A percentile compares a stretch with the other conserved stretches of the same genome.
Evolutionary conservation across 2,888 invertebrate species (phyloP).

Genomic region (Apantesis nais): DNA sequence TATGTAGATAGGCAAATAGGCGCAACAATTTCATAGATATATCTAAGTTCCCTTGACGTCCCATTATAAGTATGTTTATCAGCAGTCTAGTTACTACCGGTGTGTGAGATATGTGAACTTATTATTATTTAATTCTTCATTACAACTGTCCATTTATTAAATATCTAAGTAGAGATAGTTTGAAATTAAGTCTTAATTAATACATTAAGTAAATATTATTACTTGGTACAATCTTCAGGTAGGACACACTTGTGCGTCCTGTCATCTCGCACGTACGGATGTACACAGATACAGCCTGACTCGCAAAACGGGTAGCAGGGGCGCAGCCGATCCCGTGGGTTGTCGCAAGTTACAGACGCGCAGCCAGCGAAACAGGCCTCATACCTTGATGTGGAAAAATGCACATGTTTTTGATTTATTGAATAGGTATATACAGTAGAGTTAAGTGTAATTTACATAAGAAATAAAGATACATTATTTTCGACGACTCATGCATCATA

Average conservation of each 20-base stretch:
- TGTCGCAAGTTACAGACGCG: constrained; percentile 78
- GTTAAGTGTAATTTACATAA: not conserved
- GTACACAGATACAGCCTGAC: constrained; percentile 75
- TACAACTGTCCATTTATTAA: not conserved
- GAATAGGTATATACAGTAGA: not conserved
- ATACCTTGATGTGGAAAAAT: constrained; percentile 54
- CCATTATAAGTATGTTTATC: no score
- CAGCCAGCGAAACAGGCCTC: constrained; percentile 80
- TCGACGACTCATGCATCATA: no score
- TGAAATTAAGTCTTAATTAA: not conserved
- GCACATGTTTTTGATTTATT: not conserved
- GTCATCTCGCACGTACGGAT: constrained; percentile 77
- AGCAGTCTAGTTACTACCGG: no score
- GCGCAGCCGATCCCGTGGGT: constrained; percentile 76
- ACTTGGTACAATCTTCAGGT: constrained; percentile 80
- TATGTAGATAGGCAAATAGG: no score
- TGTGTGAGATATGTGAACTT: no score
- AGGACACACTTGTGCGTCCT: constrained; percentile 80
- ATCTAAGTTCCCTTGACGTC: no score
- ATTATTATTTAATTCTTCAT: not conserved
- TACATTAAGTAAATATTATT: constrained; percentile 38
- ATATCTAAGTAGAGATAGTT: not conserved
- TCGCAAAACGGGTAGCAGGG: constrained; percentile 83
- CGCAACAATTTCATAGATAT: no score
- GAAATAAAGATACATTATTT: not conserved